Conservation (phyloP, 2,113 vertebrate species). For the Pteronura brasiliensis region DNA sequence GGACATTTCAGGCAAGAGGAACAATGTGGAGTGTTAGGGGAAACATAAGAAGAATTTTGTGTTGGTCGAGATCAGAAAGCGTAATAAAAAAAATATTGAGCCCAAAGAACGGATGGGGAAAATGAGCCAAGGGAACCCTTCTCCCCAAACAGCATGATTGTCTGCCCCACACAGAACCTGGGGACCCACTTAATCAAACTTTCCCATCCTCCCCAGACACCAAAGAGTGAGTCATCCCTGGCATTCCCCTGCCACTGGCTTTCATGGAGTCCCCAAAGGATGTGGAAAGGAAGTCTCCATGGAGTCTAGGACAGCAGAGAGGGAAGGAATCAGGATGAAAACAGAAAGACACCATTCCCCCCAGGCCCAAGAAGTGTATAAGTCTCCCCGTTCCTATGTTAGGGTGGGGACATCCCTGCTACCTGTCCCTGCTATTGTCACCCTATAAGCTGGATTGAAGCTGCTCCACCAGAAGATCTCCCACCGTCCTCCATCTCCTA, state of each 20-base stretch:
- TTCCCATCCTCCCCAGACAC: background rate
- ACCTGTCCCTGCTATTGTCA: background rate
- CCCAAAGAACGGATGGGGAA: background rate
- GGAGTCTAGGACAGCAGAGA: background rate
- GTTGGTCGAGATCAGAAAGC: background rate
- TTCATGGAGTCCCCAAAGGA: background rate
- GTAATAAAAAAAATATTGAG: background rate
- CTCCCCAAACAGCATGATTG: background rate
- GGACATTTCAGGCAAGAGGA: background rate
- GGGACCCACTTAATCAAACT: constrained; percentile 45
- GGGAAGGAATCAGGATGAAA: background rate
- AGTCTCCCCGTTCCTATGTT: background rate
- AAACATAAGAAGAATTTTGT: background rate
- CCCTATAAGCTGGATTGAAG: background rate
- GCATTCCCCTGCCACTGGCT: constrained; percentile 42
- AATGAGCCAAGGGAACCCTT: background rate
- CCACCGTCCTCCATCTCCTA: background rate
- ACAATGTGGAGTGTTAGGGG: background rate
- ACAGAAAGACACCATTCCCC: background rate
- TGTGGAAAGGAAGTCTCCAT: background rate
- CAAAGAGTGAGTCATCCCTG: constrained; percentile 10
- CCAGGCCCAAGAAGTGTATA: background rate
- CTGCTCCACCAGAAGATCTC: background rate
- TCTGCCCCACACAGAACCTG: background rate
- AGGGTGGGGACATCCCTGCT: background rate